A percentile compares a stretch with the other conserved stretches of the same genome.
These are phyloP conservation scores for Pelobates fuscus DNA, from an alignment of 2,113 vertebrate species.

Conservation along the genomic window DNA sequence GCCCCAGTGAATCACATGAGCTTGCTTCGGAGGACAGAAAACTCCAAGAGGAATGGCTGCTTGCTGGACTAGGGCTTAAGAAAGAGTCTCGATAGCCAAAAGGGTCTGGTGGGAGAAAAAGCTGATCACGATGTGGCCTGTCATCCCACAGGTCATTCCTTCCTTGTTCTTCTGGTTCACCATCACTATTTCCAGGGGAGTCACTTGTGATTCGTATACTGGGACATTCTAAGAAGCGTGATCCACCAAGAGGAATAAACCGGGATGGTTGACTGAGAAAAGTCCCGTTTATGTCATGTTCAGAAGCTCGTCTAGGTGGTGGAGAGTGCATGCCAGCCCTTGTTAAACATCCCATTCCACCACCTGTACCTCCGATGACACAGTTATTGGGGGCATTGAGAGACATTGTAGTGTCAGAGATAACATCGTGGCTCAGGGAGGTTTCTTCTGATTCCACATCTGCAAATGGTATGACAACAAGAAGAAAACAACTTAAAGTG, in stretches of 20 bases:
- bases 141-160: constrained; percentile 68
- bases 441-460: constrained; percentile 64
- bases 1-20: constrained; percentile 80
- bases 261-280: constrained; percentile 87
- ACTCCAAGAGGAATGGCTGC: constrained; percentile 85
- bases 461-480: constrained; percentile 30
- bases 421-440: constrained; percentile 58
- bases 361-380: constrained; percentile 23
- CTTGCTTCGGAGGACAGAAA: constrained; percentile 84
- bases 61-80: constrained; percentile 85
- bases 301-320: constrained; percentile 77
- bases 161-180: constrained; percentile 52
- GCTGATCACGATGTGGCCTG: constrained; percentile 72
- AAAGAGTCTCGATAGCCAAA: constrained; percentile 85
- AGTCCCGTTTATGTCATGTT: constrained; percentile 79
- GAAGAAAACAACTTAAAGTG: neutral
- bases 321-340: constrained; percentile 90
- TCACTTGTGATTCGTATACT: constrained; percentile 94
- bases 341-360: constrained; percentile 57
- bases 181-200: constrained; percentile 68
- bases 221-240: constrained; percentile 85
- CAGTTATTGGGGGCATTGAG: constrained; percentile 42
- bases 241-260: constrained; percentile 76
- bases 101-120: constrained; percentile 81
- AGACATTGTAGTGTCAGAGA: constrained; percentile 58